Conservation (phyloP, 92 coral and sea anemone genomes). For the Isaurus tuberculatus region DNA sequence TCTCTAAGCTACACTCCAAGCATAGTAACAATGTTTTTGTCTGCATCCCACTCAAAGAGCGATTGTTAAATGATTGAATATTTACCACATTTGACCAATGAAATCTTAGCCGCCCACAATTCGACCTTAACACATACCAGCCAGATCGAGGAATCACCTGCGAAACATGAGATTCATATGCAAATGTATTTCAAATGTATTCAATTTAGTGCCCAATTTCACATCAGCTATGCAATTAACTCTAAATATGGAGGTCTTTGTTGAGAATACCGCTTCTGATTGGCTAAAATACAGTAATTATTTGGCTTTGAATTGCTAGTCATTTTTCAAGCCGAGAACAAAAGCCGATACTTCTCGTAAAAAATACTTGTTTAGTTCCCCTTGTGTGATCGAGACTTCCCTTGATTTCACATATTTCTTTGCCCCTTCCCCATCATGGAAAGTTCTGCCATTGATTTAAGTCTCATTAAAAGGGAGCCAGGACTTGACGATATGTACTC, state of each 20-base stretch:
- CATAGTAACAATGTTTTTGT: constrained; percentile 79
- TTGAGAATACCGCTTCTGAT: constrained; percentile 55
- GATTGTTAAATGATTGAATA: constrained; percentile 83
- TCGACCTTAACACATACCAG: constrained; percentile 81
- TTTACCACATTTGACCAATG: constrained; percentile 69
- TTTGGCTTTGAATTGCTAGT: constrained; percentile 54
- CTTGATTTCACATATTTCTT: constrained; percentile 17
- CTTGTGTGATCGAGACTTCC: constrained; percentile 38
- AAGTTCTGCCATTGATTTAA: constrained; percentile 81
- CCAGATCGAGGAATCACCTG: constrained; percentile 84
- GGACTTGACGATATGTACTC: constrained; percentile 79
- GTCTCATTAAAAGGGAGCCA: constrained; percentile 88
- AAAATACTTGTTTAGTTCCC: constrained; percentile 41
- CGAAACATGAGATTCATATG: constrained; percentile 61
- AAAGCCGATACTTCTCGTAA: constrained; percentile 59
- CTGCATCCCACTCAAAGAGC: constrained; percentile 53
- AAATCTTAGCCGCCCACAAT: constrained; percentile 57
- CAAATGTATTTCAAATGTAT: constrained; percentile 37
- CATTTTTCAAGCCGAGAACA: constrained; percentile 70
- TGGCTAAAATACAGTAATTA: constrained; percentile 61
- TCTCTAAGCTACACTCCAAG: constrained; percentile 60
- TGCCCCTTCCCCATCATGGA: constrained; percentile 61
- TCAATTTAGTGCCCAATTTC: constrained; percentile 56
- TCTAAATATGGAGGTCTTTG: constrained; percentile 67
- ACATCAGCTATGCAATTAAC: constrained; percentile 55